Conservation (phyloP, 2,888 invertebrate genomes). For the Hydraecia micacea region DNA sequence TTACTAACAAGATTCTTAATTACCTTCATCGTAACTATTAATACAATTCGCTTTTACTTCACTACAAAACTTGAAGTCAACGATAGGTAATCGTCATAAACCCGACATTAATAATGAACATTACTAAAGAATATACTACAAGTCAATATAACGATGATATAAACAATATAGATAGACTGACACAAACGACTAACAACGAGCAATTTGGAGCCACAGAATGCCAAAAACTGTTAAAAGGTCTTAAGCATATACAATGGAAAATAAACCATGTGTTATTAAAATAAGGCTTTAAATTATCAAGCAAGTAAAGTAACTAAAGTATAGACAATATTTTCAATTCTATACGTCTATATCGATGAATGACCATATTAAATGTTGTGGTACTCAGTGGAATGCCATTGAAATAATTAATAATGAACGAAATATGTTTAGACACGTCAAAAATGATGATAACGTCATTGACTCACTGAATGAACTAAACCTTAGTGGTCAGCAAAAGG, state of each 20-base stretch:
- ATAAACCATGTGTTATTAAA: neutral
- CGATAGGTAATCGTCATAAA: neutral
- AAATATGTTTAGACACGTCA: constrained; percentile 15
- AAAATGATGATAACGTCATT: constrained; percentile 13
- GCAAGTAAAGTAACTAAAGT: neutral
- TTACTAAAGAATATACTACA: neutral
- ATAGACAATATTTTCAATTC: neutral
- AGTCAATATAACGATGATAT: neutral
- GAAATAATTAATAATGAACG: constrained; percentile 29
- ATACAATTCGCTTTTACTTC: neutral
- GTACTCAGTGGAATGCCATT: constrained; percentile 18
- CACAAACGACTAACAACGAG: neutral
- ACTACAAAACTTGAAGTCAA: constrained; percentile 7
- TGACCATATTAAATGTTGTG: constrained; percentile 4
- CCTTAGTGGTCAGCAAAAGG: neutral
- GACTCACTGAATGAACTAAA: neutral
- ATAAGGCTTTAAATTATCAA: neutral
- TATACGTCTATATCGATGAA: constrained; percentile 22
- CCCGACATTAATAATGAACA: neutral
- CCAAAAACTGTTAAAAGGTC: neutral
- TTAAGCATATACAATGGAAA: neutral
- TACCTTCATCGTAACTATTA: neutral
- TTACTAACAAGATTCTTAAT: constrained; percentile 3
- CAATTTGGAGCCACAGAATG: neutral
- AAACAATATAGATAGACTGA: neutral